Evolutionary conservation across 2,888 invertebrate species (phyloP).

Genomic region (Leptinotarsa haldemani): DNA sequence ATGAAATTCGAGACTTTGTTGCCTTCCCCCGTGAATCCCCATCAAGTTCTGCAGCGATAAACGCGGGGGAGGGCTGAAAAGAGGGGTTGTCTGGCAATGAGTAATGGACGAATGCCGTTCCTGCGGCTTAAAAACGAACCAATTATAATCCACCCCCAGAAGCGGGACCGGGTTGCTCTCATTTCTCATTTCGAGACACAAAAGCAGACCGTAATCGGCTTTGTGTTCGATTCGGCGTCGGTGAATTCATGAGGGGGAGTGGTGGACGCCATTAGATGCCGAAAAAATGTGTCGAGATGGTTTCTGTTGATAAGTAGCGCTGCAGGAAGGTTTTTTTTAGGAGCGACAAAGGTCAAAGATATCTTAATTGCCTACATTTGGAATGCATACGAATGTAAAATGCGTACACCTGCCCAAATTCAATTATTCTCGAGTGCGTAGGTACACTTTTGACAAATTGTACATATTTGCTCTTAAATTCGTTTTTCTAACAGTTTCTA

Average conservation of each 20-base stretch:
- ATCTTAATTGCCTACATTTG: too few relatives aligned
- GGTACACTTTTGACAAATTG: too few relatives aligned
- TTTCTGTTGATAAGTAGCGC: slow-evolving; percentile 3
- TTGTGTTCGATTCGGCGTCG: slow-evolving; percentile 27
- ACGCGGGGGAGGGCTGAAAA: not conserved
- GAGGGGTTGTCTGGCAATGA: slow-evolving; percentile 13
- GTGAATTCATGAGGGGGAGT: slow-evolving; percentile 12
- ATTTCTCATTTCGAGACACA: slow-evolving; percentile 34
- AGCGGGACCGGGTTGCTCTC: slow-evolving; percentile 27
- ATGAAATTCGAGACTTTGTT: not conserved
- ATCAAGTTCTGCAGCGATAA: slow-evolving; percentile 3
- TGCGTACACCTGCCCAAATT: too few relatives aligned
- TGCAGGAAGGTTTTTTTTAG: not conserved
- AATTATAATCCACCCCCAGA: slow-evolving; percentile 38
- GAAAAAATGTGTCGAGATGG: slow-evolving; percentile 23
- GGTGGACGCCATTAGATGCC: slow-evolving; percentile 24
- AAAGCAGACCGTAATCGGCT: slow-evolving; percentile 28
- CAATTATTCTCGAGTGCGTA: too few relatives aligned
- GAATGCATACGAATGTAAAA: too few relatives aligned
- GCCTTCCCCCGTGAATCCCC: slow-evolving; percentile 4
- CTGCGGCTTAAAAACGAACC: slow-evolving; percentile 25
- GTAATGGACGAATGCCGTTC: slow-evolving; percentile 28
- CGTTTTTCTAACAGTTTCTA: too few relatives aligned
- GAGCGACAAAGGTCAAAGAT: not conserved
- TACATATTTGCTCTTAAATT: too few relatives aligned